Conservation (phyloP, 2,797 vertebrate species). For the Oceanodroma leucorhoa region DNA sequence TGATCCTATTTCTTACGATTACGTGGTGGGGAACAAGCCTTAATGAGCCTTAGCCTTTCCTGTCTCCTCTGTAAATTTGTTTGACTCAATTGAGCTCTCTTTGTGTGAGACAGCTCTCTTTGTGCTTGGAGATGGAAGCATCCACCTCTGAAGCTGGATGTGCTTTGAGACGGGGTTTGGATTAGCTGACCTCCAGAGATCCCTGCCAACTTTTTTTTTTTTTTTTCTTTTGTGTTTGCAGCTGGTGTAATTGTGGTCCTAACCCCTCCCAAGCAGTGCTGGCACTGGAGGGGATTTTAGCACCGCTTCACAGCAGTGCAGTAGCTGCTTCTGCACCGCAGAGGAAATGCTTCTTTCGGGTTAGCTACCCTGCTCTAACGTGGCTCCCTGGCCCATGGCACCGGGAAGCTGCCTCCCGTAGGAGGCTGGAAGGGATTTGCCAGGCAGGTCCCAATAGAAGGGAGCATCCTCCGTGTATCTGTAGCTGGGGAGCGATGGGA, state of each 20-base stretch:
- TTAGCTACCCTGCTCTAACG: background rate
- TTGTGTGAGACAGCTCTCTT: slow-evolving; percentile 23
- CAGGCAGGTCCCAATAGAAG: background rate
- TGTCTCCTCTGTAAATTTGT: slow-evolving; percentile 48
- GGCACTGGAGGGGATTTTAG: slow-evolving; percentile 29
- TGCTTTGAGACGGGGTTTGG: slow-evolving; percentile 45
- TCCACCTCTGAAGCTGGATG: slow-evolving; percentile 57
- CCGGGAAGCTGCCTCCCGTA: background rate
- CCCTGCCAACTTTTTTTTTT: slow-evolving; percentile 12
- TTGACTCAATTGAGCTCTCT: slow-evolving; percentile 41
- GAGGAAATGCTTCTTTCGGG: background rate
- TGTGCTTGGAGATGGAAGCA: slow-evolving; percentile 35
- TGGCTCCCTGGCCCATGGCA: background rate
- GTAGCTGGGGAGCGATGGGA: accelerated
- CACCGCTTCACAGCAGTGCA: background rate
- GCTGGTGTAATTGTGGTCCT: slow-evolving; percentile 59
- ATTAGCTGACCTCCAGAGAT: slow-evolving; percentile 57
- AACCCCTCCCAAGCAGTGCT: slow-evolving; percentile 38
- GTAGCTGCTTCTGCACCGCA: slow-evolving; percentile 3
- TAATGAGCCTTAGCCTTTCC: slow-evolving; percentile 61
- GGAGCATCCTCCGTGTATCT: background rate
- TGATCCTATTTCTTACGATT: slow-evolving; percentile 59
- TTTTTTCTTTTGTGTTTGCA: slow-evolving; percentile 30
- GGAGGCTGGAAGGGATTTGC: background rate
- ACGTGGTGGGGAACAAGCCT: slow-evolving; percentile 44